Percentiles rank a stretch among this genome's conserved stretches.
Conservation (phyloP, 2,888 invertebrate species). For the Macrosoma leucophasiata region DNA sequence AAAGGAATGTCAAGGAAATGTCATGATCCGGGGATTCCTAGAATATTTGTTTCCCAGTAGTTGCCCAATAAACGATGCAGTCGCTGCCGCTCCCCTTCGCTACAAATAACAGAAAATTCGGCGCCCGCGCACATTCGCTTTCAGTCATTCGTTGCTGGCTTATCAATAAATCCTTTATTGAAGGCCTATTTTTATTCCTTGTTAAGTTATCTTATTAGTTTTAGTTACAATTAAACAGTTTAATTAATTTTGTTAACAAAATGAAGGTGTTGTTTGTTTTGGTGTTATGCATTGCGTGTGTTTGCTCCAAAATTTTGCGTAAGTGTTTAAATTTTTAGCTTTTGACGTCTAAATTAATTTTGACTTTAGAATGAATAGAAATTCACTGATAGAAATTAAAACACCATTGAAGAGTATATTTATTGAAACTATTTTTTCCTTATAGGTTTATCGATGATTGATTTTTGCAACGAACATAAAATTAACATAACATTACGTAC, state of each 20-base stretch:
- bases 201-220: conserved; percentile 10
- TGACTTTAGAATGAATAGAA: no score
- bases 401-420: no score
- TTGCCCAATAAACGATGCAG: conserved; percentile 25
- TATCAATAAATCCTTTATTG: no score
- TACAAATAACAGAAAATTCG: conserved; percentile 63
- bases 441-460: no score
- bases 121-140: conserved; percentile 51
- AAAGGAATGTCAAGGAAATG: no score
- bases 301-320: conserved; percentile 56
- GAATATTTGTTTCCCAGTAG: conserved; percentile 22
- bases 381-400: no score
- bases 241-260: conserved; percentile 24
- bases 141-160: conserved; percentile 36
- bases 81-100: conserved; percentile 35
- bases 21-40: conserved; percentile 18
- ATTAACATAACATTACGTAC: no score
- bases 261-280: conserved; percentile 51
- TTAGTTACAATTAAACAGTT: conserved; percentile 4
- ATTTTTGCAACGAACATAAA: no score
- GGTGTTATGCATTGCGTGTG: conserved; percentile 39
- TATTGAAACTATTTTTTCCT: no score
- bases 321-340: conserved; percentile 34
- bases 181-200: no score
- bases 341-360: no score